Percentiles rank a stretch among this genome's conserved stretches.
phyloP scores from a whole-genome alignment of 2,797 vertebrate species.

The Lagorchestes hirsutus region DNA sequence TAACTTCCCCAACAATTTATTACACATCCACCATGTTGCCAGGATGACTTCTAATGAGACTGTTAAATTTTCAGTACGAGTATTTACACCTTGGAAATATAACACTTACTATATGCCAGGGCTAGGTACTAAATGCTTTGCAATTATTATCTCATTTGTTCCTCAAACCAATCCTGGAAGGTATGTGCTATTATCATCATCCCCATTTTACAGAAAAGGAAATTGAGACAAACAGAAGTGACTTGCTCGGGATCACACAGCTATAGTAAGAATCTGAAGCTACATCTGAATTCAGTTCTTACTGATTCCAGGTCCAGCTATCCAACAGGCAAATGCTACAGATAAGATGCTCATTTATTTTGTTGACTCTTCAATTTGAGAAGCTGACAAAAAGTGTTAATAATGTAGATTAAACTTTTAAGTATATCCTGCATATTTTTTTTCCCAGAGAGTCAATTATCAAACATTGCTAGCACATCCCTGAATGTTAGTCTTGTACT shows the following conservation, averaged over 20 bases:
- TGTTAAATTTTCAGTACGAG: background rate
- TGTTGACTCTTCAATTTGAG: background rate
- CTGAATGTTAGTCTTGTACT: background rate
- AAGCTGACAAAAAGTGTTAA: background rate
- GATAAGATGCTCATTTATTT: background rate
- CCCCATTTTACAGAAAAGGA: background rate
- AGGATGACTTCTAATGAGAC: background rate
- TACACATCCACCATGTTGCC: background rate
- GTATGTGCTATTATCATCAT: background rate
- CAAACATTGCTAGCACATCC: background rate
- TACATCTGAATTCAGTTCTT: background rate
- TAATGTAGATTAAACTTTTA: background rate
- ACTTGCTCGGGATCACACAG: background rate
- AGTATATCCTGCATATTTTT: background rate
- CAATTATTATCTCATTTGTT: background rate
- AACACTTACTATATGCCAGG: background rate
- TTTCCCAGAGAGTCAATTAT: background rate
- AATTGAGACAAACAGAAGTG: background rate
- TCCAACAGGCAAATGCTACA: background rate
- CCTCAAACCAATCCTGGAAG: background rate
- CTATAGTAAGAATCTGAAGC: background rate
- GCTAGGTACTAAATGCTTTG: background rate
- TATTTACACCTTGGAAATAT: background rate
- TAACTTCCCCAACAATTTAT: background rate
- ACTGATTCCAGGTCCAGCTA: background rate